phyloP scores from a whole-genome alignment of 2,113 vertebrate genomes.

The Nipponia nippon region DNA sequence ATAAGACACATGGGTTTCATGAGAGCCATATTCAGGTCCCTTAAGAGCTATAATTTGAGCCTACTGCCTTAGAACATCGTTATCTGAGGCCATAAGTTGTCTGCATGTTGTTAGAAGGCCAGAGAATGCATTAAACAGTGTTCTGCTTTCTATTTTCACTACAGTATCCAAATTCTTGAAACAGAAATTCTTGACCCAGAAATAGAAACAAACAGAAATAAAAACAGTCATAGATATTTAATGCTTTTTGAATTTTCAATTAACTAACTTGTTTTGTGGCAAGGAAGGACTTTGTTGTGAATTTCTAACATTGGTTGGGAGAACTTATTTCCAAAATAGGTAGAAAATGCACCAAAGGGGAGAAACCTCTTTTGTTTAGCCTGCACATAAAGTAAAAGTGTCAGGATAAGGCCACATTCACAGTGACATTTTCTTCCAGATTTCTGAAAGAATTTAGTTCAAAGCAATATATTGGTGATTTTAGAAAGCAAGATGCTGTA shows the following conservation, averaged over 20 bases:
- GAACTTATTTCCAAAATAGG: not conserved
- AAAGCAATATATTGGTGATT: not conserved
- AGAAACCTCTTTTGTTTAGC: not conserved
- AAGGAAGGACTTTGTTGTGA: not conserved
- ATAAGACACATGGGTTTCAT: not conserved
- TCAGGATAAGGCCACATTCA: accelerated
- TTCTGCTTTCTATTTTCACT: not conserved
- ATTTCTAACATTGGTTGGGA: not conserved
- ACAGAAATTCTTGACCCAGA: not conserved
- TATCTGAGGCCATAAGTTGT: not conserved
- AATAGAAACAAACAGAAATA: not conserved
- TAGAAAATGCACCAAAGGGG: not conserved
- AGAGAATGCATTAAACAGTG: not conserved
- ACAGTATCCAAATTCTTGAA: not conserved
- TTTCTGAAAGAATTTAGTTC: not conserved
- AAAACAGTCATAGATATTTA: not conserved
- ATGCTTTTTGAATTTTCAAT: not conserved
- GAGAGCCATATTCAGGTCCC: not conserved
- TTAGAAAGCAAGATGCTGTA: not conserved
- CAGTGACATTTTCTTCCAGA: not conserved
- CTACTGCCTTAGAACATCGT: not conserved
- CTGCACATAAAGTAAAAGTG: not conserved
- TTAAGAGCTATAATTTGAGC: not conserved
- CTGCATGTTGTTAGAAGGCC: not conserved
- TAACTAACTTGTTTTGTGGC: not conserved